A percentile compares a stretch with the other conserved stretches of the same genome.
Conservation (phyloP, 2,888 invertebrate species). For the Drosophila tanythrix region DNA sequence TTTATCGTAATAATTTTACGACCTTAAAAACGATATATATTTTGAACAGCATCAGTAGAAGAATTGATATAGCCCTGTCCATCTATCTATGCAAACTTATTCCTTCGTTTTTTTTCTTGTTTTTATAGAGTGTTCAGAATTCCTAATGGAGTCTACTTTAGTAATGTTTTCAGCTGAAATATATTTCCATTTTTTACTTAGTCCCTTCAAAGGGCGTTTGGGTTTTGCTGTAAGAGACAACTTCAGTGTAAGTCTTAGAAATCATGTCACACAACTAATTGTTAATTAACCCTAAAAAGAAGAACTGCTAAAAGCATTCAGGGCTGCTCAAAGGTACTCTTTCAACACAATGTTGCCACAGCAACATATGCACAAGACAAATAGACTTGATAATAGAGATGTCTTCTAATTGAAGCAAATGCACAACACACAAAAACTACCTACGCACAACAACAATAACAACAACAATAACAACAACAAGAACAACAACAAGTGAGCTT, state of each 20-base stretch:
- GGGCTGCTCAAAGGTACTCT: not conserved
- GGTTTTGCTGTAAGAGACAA: not conserved
- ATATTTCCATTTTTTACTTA: too few species aligned
- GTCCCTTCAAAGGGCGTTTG: too few species aligned
- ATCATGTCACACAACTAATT: not conserved
- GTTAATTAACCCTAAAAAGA: slow-evolving; percentile 1
- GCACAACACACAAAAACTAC: slow-evolving; percentile 15
- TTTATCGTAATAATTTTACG: not conserved
- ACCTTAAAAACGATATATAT: not conserved
- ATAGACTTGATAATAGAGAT: slow-evolving; percentile 40
- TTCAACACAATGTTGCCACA: not conserved
- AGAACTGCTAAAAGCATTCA: slow-evolving; percentile 18
- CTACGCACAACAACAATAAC: slow-evolving; percentile 11
- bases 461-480: not conserved
- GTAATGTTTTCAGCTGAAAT: too few species aligned
- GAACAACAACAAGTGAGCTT: slow-evolving; percentile 9
- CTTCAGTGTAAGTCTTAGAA: not conserved
- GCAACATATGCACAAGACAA: slow-evolving; percentile 14
- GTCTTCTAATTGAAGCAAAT: slow-evolving; percentile 42
- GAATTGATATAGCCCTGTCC: not conserved
- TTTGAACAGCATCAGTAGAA: not conserved
- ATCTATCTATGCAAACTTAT: not conserved
- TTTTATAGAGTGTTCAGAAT: not conserved
- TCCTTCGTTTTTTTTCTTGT: not conserved
- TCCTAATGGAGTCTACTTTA: too few species aligned